Evolutionary conservation across 2,797 vertebrate species (phyloP).

Genomic region (Caiman crocodilus): DNA sequence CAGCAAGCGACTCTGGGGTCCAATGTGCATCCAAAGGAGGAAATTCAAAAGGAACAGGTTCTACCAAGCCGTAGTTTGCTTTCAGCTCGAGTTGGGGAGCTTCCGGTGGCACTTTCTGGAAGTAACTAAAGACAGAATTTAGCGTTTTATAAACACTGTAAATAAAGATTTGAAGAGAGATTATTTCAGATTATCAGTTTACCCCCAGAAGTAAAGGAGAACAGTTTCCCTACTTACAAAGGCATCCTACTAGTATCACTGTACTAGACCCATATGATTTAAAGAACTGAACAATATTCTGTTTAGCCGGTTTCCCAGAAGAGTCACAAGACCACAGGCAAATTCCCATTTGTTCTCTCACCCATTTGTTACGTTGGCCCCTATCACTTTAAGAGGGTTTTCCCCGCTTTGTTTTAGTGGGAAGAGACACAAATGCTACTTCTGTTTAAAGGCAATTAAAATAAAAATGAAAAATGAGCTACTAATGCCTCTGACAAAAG

Average conservation of each 20-base stretch:
- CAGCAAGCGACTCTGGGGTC: conserved; percentile 89
- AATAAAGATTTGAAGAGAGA: neutral
- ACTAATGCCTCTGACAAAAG: neutral
- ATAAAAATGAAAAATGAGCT: neutral
- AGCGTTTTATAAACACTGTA: neutral
- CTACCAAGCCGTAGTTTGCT: conserved; percentile 95
- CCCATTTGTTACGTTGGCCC: neutral
- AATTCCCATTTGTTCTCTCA: neutral
- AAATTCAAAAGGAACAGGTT: conserved; percentile 91
- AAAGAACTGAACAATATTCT: neutral
- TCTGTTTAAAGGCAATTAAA: neutral
- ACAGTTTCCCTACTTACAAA: neutral
- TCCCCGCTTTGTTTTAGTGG: neutral
- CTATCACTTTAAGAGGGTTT: neutral
- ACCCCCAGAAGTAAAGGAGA: neutral
- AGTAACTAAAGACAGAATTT: conserved; percentile 87
- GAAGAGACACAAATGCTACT: neutral
- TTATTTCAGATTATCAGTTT: neutral
- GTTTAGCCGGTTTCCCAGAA: neutral
- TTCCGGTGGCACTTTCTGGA: conserved; percentile 95
- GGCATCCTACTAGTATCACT: neutral
- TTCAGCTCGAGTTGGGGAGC: conserved; percentile 94
- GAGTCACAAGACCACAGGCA: neutral
- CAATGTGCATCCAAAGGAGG: conserved; percentile 87
- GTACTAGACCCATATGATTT: neutral